These are phyloP conservation scores for Corythucha ciliata DNA, from an alignment of 2,888 invertebrate species.

Conservation along the genomic window DNA sequence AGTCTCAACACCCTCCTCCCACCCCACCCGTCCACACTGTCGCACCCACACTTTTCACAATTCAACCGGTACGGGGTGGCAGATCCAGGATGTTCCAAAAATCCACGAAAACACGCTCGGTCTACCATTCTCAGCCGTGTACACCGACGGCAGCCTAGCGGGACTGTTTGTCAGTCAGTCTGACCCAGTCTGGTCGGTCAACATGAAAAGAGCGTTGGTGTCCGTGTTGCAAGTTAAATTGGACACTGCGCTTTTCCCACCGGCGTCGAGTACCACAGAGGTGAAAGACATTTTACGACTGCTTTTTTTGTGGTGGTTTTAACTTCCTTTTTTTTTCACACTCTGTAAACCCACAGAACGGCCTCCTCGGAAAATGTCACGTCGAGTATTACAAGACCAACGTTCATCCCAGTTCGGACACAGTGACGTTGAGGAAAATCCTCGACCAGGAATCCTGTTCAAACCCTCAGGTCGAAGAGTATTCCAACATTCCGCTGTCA, in stretches of 20 bases:
- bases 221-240: conserved; percentile 66
- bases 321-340: conserved; percentile 15
- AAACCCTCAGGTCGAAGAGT: conserved; percentile 16
- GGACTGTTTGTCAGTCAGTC: conserved; percentile 40
- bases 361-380: conserved; percentile 42
- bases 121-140: conserved; percentile 31
- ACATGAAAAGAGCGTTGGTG: conserved; percentile 81
- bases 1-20: background rate
- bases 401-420: conserved; percentile 31
- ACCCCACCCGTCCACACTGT: too few species aligned
- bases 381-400: conserved; percentile 41
- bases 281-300: too few species aligned
- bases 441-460: conserved; percentile 42
- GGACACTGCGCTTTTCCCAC: conserved; percentile 27
- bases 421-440: conserved; percentile 40
- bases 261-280: conserved; percentile 14
- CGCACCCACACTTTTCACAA: too few species aligned
- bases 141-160: conserved; percentile 28
- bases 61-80: too few species aligned
- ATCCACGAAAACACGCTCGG: conserved; percentile 5
- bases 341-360: conserved; percentile 39
- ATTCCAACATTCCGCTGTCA: conserved; percentile 41
- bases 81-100: conserved; percentile 9
- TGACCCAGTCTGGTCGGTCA: conserved; percentile 71
- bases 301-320: too few species aligned